Conservation (phyloP, 2,888 invertebrate genomes). For the Brachylomia viminalis region DNA sequence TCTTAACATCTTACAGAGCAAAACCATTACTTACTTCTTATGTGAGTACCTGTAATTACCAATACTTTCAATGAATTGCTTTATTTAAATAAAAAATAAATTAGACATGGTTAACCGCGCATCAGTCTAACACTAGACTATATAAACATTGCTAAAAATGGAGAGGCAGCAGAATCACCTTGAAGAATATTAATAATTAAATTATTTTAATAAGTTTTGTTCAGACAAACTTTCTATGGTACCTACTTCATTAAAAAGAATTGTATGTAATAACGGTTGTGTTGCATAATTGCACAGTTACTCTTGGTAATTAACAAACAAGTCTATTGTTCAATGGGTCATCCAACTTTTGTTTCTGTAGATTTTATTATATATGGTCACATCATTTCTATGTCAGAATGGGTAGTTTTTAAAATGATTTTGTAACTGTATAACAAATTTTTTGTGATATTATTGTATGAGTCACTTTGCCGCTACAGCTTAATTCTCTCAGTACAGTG, state of each 20-base stretch:
- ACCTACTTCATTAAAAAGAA: background rate
- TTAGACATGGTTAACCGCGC: background rate
- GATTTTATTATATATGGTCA: background rate
- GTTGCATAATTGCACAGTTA: constrained; percentile 26
- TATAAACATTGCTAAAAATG: background rate
- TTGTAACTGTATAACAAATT: constrained; percentile 4
- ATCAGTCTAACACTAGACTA: background rate
- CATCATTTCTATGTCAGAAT: background rate
- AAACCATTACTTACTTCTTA: background rate
- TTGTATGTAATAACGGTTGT: constrained; percentile 7
- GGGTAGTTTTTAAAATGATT: background rate
- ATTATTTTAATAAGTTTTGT: background rate
- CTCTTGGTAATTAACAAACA: constrained; percentile 27
- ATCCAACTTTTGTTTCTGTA: constrained; percentile 12
- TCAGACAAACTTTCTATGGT: background rate
- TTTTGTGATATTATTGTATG: constrained; percentile 1
- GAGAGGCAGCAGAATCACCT: background rate
- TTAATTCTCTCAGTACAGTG: background rate
- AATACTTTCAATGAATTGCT: background rate
- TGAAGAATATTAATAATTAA: background rate
- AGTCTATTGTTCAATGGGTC: constrained; percentile 31
- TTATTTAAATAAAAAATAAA: background rate
- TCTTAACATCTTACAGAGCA: background rate
- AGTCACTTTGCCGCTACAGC: background rate
- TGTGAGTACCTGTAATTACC: background rate